Conservation (phyloP, 2,113 vertebrate species). For the Gasterosteus nipponicus region DNA sequence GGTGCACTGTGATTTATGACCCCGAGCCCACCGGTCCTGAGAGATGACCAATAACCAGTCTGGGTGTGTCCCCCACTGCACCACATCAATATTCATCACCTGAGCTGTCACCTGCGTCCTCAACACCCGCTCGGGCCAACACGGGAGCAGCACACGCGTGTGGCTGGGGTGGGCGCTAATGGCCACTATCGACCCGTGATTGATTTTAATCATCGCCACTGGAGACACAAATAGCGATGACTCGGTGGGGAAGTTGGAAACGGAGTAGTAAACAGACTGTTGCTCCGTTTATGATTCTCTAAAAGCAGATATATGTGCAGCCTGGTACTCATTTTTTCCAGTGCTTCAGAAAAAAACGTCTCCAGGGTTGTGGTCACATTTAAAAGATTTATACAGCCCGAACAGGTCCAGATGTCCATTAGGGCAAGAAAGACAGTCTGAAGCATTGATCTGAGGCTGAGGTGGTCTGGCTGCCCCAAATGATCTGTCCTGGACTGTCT, state of each 20-base stretch:
- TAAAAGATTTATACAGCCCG: slow-evolving; percentile 10
- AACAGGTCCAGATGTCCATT: slow-evolving; percentile 30
- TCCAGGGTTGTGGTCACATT: neutral
- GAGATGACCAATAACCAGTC: slow-evolving; percentile 63
- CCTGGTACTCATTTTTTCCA: neutral
- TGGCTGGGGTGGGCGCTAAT: slow-evolving; percentile 29
- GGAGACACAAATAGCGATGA: slow-evolving; percentile 54
- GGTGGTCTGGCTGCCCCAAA: slow-evolving; percentile 39
- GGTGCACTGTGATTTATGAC: slow-evolving; percentile 46
- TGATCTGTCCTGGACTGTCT: slow-evolving; percentile 36
- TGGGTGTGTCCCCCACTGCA: slow-evolving; percentile 54
- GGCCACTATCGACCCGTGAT: slow-evolving; percentile 58
- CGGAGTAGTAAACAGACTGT: slow-evolving; percentile 3
- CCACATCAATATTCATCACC: slow-evolving; percentile 68
- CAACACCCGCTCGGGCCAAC: neutral
- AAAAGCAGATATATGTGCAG: neutral
- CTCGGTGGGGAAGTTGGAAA: slow-evolving; percentile 23
- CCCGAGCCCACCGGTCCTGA: slow-evolving; percentile 4
- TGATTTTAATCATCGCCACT: slow-evolving; percentile 64
- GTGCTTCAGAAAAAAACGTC: neutral
- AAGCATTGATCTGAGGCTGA: slow-evolving; percentile 47
- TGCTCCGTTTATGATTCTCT: slow-evolving; percentile 14
- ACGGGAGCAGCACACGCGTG: neutral
- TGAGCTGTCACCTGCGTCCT: slow-evolving; percentile 46
- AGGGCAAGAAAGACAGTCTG: slow-evolving; percentile 29